Percentiles rank a stretch among this genome's conserved stretches.
These are phyloP conservation scores for Micromussa lordhowensis DNA, from an alignment of 92 coral and sea anemone species.

Conservation along the genomic window DNA sequence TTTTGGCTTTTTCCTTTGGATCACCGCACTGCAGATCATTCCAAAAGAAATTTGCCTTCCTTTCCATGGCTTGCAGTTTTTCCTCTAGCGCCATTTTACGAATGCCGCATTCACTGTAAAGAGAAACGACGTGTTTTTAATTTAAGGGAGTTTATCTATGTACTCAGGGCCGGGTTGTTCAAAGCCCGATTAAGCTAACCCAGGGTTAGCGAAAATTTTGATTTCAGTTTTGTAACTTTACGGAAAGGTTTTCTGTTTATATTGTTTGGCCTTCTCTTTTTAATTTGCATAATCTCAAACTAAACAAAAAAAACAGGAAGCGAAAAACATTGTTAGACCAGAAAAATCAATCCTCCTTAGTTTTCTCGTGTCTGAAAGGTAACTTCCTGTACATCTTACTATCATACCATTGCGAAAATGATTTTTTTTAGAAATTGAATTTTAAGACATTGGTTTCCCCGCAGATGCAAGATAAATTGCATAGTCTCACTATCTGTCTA, in stretches of 20 bases:
- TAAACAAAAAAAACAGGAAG: too few relatives aligned
- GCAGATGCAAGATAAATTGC: neutral
- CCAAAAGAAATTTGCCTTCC: neutral
- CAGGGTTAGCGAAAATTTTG: too few relatives aligned
- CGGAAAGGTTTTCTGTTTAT: too few relatives aligned
- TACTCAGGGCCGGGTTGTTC: neutral
- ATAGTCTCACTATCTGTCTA: neutral
- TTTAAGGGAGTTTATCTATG: neutral
- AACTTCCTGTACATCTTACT: neutral
- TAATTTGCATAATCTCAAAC: too few relatives aligned
- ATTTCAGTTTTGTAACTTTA: too few relatives aligned
- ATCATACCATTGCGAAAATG: too few relatives aligned
- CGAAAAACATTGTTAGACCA: too few relatives aligned
- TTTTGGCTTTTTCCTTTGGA: slow-evolving; percentile 1
- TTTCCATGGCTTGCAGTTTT: neutral
- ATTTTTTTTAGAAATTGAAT: too few relatives aligned
- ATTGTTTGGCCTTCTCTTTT: too few relatives aligned
- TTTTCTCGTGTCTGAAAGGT: neutral
- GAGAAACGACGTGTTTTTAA: neutral
- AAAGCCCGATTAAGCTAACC: too few relatives aligned
- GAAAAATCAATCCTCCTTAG: too few relatives aligned
- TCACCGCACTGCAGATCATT: neutral
- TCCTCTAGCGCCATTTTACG: neutral
- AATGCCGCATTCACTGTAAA: slow-evolving; percentile 18
- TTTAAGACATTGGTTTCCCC: neutral